Evolutionary conservation across 2,888 invertebrate species (phyloP).

Genomic region (Mantis religiosa): DNA sequence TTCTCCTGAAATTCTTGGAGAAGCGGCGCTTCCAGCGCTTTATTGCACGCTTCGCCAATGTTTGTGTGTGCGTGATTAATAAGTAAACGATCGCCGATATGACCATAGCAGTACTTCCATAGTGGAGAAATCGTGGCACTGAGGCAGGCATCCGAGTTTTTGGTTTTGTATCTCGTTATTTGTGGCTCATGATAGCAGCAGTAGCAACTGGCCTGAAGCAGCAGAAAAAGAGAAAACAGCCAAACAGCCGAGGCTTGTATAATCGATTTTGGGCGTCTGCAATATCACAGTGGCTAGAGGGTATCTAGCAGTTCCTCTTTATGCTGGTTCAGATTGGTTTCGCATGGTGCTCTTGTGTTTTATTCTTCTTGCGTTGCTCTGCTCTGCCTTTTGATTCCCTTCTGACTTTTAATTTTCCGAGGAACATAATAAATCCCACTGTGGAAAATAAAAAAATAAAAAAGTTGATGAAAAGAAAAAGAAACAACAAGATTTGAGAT

Average conservation of each 20-base stretch:
- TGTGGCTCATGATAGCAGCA: not conserved
- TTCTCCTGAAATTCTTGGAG: too few species aligned
- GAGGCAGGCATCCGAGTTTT: too few species aligned
- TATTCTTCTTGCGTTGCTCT: not conserved
- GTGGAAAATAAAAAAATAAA: not conserved
- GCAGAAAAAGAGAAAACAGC: not conserved
- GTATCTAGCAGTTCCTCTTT: not conserved
- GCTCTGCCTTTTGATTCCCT: not conserved
- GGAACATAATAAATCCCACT: not conserved
- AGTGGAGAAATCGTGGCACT: too few species aligned
- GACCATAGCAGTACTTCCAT: too few species aligned
- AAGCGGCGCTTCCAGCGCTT: too few species aligned
- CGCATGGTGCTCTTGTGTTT: not conserved
- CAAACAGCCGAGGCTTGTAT: not conserved
- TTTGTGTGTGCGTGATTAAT: too few species aligned
- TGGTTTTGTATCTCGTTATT: not conserved
- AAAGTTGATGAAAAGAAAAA: not conserved
- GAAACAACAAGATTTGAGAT: not conserved
- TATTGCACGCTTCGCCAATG: too few species aligned
- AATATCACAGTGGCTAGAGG: not conserved
- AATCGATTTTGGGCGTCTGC: not conserved
- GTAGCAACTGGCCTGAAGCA: not conserved
- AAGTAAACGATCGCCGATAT: too few species aligned
- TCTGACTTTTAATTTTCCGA: not conserved
- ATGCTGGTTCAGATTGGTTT: not conserved